A percentile compares a stretch with the other conserved stretches of the same genome.
These are phyloP conservation scores for Ochropleura leucogaster DNA, from an alignment of 2,888 invertebrate genomes.

Conservation along the genomic window DNA sequence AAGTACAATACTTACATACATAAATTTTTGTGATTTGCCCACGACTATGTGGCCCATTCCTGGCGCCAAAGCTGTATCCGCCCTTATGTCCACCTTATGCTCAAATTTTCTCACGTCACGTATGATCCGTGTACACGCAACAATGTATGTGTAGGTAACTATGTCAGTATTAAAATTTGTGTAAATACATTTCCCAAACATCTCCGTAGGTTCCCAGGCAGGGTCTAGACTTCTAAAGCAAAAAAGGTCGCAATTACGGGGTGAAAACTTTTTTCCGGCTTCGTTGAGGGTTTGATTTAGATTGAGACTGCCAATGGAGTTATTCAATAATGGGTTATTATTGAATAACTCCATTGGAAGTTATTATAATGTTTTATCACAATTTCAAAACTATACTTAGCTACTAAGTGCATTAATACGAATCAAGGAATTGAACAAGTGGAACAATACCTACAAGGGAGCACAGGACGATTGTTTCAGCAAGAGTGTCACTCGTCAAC, in stretches of 20 bases:
- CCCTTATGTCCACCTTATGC: neutral
- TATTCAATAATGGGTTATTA: neutral
- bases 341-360: neutral
- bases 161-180: no score
- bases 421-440: conserved; percentile 2
- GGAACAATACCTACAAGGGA: conserved; percentile 34
- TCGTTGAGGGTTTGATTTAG: no score
- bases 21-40: no score
- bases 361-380: neutral
- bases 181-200: no score
- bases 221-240: no score
- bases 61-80: no score
- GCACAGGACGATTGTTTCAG: conserved; percentile 19
- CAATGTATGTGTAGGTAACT: conserved; percentile 2
- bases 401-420: neutral
- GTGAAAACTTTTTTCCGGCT: no score
- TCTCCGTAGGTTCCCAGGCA: no score
- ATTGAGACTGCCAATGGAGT: no score
- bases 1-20: no score
- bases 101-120: conserved; percentile 21
- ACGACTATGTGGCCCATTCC: no score
- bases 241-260: no score
- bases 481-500: conserved; percentile 35
- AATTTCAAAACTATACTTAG: neutral
- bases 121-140: conserved; percentile 26